A percentile compares a stretch with the other conserved stretches of the same genome.
Conservation (phyloP, 2,113 vertebrate species). For the Lates calcarifer region DNA sequence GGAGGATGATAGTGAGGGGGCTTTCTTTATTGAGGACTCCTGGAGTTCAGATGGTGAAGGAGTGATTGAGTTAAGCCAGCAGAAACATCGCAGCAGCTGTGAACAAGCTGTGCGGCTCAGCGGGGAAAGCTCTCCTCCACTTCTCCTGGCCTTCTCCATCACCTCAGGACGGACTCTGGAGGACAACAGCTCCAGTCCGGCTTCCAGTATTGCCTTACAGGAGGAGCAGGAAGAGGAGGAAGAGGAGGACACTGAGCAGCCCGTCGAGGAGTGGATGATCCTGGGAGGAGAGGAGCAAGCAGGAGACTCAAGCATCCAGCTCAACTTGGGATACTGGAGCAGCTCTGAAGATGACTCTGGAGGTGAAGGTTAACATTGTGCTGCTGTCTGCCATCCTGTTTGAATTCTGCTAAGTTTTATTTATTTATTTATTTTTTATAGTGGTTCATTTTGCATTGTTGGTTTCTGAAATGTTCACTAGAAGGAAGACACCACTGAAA, state of each 20-base stretch:
- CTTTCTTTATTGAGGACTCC: constrained; percentile 45
- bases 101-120: not conserved
- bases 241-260: constrained; percentile 44
- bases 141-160: constrained; percentile 65
- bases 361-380: constrained; percentile 53
- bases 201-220: constrained; percentile 4
- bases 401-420: not conserved
- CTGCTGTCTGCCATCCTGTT: not conserved
- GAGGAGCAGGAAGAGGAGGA: constrained; percentile 25
- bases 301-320: constrained; percentile 74
- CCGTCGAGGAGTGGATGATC: constrained; percentile 80
- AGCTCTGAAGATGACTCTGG: constrained; percentile 52
- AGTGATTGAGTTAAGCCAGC: not conserved
- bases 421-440: no score
- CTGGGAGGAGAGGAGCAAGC: constrained; percentile 64
- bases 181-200: not conserved
- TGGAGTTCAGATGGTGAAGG: constrained; percentile 51
- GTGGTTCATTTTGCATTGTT: not conserved
- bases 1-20: not conserved
- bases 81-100: not conserved
- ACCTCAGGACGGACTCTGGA: constrained; percentile 10
- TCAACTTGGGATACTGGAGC: constrained; percentile 70
- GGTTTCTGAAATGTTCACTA: not conserved
- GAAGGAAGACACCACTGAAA: not conserved
- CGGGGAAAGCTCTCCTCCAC: constrained; percentile 56